A percentile compares a stretch with the other conserved stretches of the same genome.
phyloP scores from a whole-genome alignment of 2,888 invertebrate genomes.

The Leistus spinibarbis region DNA sequence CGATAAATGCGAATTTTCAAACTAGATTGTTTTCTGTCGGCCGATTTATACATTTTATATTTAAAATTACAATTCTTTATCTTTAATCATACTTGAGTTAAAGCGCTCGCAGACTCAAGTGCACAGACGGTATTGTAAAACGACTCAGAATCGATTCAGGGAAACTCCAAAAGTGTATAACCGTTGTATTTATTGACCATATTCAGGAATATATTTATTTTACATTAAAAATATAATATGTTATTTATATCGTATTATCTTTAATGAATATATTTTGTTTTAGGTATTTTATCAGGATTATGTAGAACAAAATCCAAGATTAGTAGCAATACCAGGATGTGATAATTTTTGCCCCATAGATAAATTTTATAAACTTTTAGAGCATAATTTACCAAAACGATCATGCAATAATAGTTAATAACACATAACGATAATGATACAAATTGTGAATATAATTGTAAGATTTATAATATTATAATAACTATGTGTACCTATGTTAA shows the following conservation, averaged over 20 bases:
- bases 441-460: slow-evolving; percentile 6
- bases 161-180: background rate
- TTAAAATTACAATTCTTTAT: too few species aligned
- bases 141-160: too few species aligned
- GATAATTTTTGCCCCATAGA: slow-evolving; percentile 41
- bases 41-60: too few species aligned
- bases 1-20: too few species aligned
- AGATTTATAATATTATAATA: background rate
- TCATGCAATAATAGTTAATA: slow-evolving; percentile 8
- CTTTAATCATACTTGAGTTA: too few species aligned
- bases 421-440: background rate
- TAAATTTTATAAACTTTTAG: slow-evolving; percentile 38
- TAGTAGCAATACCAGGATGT: slow-evolving; percentile 41
- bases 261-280: slow-evolving; percentile 30
- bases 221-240: too few species aligned
- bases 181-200: background rate
- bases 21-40: too few species aligned
- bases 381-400: slow-evolving; percentile 22
- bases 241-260: background rate
- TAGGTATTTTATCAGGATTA: slow-evolving; percentile 49
- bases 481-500: too few species aligned
- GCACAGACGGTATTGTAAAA: too few species aligned
- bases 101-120: too few species aligned
- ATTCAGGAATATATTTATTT: background rate
- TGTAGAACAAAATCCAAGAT: slow-evolving; percentile 40